These are phyloP conservation scores for Carpatolechia fugitivella DNA, from an alignment of 2,888 invertebrate species.

Conservation along the genomic window DNA sequence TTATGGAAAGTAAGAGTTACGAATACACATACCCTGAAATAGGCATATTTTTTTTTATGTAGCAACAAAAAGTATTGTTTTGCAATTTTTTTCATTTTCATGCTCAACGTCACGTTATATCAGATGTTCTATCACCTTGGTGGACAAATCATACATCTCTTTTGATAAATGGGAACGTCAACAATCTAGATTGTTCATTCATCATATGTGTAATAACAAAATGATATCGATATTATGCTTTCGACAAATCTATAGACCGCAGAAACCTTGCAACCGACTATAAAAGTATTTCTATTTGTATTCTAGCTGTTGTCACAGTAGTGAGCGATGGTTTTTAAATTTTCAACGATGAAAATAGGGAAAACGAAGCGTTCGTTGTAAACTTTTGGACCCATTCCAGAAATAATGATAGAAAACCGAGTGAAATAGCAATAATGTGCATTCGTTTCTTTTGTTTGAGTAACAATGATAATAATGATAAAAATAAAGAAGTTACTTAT, in stretches of 20 bases:
- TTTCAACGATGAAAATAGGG: constrained; percentile 77
- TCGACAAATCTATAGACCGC: constrained; percentile 9
- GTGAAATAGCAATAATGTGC: constrained; percentile 59
- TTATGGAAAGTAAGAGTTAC: too few species aligned
- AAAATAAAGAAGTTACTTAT: too few species aligned
- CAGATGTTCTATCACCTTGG: not conserved
- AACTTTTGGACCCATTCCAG: constrained; percentile 67
- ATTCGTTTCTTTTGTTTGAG: constrained; percentile 39
- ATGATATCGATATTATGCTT: constrained; percentile 8
- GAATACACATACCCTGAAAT: too few species aligned
- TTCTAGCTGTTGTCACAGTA: constrained; percentile 73
- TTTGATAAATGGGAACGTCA: not conserved
- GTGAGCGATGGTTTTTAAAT: constrained; percentile 79
- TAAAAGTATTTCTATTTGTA: constrained; percentile 74
- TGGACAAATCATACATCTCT: not conserved
- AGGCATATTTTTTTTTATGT: too few species aligned
- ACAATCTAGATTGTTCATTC: not conserved
- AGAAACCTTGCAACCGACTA: constrained; percentile 69
- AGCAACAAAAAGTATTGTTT: not conserved
- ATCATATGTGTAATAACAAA: not conserved
- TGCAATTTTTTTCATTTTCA: too few species aligned
- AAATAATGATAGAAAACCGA: constrained; percentile 68
- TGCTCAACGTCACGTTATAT: too few species aligned
- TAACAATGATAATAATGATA: constrained; percentile 10
- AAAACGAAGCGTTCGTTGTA: constrained; percentile 72